Evolutionary conservation across 2,113 vertebrate species (phyloP), one percentile per base, ranked within the genome.

Genomic region (Gobiocypris rarus): DNA sequence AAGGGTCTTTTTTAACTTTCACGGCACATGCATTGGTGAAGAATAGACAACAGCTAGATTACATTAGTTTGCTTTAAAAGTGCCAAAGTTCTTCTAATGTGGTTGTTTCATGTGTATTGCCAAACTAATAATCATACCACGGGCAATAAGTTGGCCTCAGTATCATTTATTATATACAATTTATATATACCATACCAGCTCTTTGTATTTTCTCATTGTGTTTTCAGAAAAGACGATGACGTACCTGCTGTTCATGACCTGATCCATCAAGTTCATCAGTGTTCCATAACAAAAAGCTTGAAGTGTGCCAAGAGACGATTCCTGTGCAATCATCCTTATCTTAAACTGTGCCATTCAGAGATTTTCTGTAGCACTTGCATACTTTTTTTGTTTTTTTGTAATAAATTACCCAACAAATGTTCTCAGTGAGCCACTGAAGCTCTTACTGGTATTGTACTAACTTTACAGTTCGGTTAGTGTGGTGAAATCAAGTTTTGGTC

Each of bases 1-100:
- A 28, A 26, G 26, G 19, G 34, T 26, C 1, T 31, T 75, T 83
- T 54, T 4, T 74, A 31, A 41, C 3, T 15, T 74, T 17, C 11
- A 58, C 13, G 6, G 3, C 28, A 38, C 50, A 38, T 24, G 52
- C 38, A 24, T 78, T 26, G 34, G 8, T 24, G 7, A 59, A 26
- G 9, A 34, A 56, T 56, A 76, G 3, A 59, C 22, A 38, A 38
- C n/a, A 5, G 34, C 4, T 52, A 28, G n/a, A 24, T 58, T 61
- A 78, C 11, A 61, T 78, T 17, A 61, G 15, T 73, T 50, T 75
- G 79, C 26, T 61, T 50, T 77, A 61, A 28, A 74, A 86, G 82
- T 82, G 77, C 82, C 87, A 82, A 82, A 82, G 58, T 71, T 88
- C 71, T 81, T 80, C 43, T 63, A 81, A 56, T 83, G 69, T 81